A percentile compares a stretch with the other conserved stretches of the same genome.
Conservation (phyloP, 2,888 invertebrate genomes). For the Troilus luridus region DNA sequence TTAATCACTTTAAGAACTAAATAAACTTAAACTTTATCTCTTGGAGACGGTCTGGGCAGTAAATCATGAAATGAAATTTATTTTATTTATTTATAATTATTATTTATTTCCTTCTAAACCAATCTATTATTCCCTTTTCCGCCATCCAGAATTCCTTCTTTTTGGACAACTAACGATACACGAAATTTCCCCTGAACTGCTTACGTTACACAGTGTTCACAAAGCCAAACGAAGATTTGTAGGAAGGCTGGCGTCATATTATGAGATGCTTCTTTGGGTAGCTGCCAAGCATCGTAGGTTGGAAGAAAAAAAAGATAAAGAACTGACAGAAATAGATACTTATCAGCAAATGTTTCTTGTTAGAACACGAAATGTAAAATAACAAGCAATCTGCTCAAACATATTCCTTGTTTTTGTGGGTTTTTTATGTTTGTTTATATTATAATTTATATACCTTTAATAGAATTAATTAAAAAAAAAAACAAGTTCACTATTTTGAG, state of each 20-base stretch:
- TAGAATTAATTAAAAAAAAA: too few species aligned
- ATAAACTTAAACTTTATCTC: not conserved
- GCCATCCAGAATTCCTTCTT: too few species aligned
- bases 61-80: too few species aligned
- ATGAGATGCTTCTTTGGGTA: conserved; percentile 7
- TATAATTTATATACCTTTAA: not conserved
- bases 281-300: conserved; percentile 11
- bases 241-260: not conserved
- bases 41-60: too few species aligned
- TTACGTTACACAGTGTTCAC: not conserved
- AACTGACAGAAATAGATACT: conserved; percentile 40
- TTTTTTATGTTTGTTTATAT: not conserved
- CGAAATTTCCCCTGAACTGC: not conserved
- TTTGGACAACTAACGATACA: too few species aligned
- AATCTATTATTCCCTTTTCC: too few species aligned
- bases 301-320: conserved; percentile 32
- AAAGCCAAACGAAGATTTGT: not conserved
- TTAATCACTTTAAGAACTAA: not conserved
- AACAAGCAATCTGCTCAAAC: not conserved
- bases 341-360: conserved; percentile 24
- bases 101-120: too few species aligned
- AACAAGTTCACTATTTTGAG: too few species aligned
- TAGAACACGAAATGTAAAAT: conserved; percentile 33
- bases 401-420: too few species aligned
- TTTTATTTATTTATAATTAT: too few species aligned